These are phyloP conservation scores for Leptinotarsa rubiginosa DNA, from an alignment of 2,888 invertebrate species.

Conservation along the genomic window DNA sequence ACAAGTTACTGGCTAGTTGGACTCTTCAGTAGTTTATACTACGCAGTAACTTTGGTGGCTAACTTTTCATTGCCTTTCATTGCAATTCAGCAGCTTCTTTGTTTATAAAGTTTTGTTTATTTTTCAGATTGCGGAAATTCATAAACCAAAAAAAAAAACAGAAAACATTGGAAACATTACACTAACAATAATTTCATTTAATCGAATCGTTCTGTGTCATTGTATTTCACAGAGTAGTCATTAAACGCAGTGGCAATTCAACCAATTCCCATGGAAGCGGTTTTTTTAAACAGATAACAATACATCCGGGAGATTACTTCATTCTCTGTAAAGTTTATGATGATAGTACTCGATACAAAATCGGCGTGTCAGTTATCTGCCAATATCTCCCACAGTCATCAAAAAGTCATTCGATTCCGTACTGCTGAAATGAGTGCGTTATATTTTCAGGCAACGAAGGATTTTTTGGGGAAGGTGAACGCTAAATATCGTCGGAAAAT, in stretches of 20 bases:
- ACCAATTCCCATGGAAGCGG: neutral
- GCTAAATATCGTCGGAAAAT: conserved; percentile 69
- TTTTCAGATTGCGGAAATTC: too few species aligned
- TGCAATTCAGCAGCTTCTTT: too few species aligned
- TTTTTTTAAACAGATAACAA: conserved; percentile 2
- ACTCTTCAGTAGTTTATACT: too few species aligned
- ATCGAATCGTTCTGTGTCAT: neutral
- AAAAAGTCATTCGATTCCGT: neutral
- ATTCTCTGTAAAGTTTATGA: neutral
- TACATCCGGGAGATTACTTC: neutral
- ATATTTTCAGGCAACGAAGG: conserved; percentile 79
- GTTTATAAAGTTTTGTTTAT: too few species aligned
- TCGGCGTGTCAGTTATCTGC: neutral
- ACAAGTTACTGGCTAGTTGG: too few species aligned
- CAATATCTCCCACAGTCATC: neutral
- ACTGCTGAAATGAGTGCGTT: conserved; percentile 20
- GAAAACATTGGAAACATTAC: too few species aligned
- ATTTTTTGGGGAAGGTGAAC: conserved; percentile 84
- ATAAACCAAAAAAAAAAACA: too few species aligned
- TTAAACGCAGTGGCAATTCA: neutral
- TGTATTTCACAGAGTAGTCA: neutral
- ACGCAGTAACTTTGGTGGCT: too few species aligned
- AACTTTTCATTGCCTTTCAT: too few species aligned
- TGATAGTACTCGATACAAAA: neutral
- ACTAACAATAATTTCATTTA: neutral